These are phyloP conservation scores for Ispidina lecontei DNA, from an alignment of 2,797 vertebrate genomes.

Conservation along the genomic window DNA sequence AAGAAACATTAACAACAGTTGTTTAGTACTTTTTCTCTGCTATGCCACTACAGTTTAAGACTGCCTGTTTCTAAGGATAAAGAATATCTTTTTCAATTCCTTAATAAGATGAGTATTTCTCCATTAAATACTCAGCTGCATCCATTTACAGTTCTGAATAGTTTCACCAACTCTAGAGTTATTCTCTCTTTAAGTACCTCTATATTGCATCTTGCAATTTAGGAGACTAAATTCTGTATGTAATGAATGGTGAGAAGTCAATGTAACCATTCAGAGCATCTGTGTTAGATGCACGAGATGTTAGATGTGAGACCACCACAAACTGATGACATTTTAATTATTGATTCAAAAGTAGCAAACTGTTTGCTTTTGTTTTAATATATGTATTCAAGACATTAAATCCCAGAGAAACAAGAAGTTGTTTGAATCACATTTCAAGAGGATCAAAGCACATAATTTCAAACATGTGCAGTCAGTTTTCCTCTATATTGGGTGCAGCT, in stretches of 20 bases:
- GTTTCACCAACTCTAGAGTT: background rate
- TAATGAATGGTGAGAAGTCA: background rate
- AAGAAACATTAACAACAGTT: slow-evolving; percentile 14
- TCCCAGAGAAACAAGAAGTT: background rate
- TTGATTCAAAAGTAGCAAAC: background rate
- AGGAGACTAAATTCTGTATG: background rate
- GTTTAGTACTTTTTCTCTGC: slow-evolving; percentile 12
- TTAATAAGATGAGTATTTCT: background rate
- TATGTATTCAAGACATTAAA: background rate
- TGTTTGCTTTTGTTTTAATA: background rate
- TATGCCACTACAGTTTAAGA: slow-evolving; percentile 27
- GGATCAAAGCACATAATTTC: background rate
- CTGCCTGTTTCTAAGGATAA: background rate
- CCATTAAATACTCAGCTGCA: slow-evolving; percentile 2
- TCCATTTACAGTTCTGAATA: background rate
- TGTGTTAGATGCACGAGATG: background rate
- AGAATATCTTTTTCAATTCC: background rate
- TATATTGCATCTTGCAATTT: background rate
- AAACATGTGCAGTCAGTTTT: background rate
- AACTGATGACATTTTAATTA: background rate
- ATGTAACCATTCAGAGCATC: background rate
- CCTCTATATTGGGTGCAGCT: no score
- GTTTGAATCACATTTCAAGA: background rate
- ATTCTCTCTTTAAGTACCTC: background rate
- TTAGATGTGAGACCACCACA: background rate